A percentile compares a stretch with the other conserved stretches of the same genome.
Conservation (phyloP, 2,797 vertebrate genomes). For the Pseudotriccus pelzelni region DNA sequence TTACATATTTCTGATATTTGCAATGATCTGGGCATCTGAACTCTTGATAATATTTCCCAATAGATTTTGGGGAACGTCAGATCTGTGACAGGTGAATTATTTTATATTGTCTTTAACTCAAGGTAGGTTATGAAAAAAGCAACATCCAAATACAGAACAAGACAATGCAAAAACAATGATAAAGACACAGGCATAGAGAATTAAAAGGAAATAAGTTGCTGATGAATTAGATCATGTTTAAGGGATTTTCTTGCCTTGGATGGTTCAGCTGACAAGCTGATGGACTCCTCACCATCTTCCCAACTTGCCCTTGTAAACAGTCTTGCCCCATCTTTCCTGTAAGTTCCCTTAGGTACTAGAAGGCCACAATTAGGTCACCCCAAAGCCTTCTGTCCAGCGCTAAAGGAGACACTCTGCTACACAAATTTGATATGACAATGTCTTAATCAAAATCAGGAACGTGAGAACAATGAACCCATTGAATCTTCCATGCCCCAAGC, state of each 20-base stretch:
- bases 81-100: background rate
- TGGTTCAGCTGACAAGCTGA: background rate
- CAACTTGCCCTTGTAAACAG: background rate
- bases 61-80: background rate
- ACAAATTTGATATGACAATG: background rate
- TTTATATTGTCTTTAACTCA: background rate
- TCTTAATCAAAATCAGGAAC: background rate
- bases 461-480: background rate
- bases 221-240: background rate
- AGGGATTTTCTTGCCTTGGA: background rate
- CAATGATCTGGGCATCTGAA: background rate
- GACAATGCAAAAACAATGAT: background rate
- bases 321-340: background rate
- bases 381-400: background rate
- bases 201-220: background rate
- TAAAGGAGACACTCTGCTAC: background rate
- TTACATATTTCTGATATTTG: background rate
- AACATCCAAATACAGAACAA: background rate
- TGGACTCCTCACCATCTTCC: background rate
- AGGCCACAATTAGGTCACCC: background rate
- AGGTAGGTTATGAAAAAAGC: background rate
- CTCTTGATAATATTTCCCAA: background rate
- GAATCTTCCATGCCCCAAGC: background rate
- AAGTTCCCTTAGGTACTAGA: background rate
- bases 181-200: background rate